phyloP scores from a whole-genome alignment of 2,113 vertebrate species.

The Prietella phreatophila region DNA sequence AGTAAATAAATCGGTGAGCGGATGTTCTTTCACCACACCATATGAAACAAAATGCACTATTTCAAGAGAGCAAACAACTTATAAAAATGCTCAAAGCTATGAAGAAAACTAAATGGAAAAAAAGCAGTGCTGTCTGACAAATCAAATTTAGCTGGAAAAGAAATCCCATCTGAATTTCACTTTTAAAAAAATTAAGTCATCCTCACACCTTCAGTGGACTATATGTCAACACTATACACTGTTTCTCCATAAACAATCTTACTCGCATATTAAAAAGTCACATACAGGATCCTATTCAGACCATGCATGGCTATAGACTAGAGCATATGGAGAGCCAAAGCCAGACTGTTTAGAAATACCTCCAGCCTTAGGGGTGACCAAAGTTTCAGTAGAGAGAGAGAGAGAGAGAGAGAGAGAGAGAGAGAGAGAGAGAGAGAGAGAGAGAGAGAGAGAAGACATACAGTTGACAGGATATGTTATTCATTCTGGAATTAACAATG shows the following conservation, averaged over 20 bases:
- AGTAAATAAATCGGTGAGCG: constrained; percentile 35
- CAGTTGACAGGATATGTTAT: constrained; percentile 42
- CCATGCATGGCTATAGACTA: not conserved
- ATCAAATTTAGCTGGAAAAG: not conserved
- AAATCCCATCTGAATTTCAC: not conserved
- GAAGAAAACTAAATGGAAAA: not conserved
- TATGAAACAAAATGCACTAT: not conserved
- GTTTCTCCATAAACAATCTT: not conserved
- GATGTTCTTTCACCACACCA: constrained; percentile 5
- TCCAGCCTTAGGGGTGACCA: constrained; percentile 17
- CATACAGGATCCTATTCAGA: not conserved
- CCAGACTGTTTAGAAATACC: not conserved
- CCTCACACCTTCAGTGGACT: not conserved
- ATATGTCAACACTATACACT: not conserved
- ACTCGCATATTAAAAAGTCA: not conserved
- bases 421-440: too few species aligned
- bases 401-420: not conserved
- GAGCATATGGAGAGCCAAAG: constrained; percentile 1
- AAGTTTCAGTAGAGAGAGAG: constrained; percentile 5
- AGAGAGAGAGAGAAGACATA: constrained; percentile 14
- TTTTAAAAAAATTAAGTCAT: not conserved
- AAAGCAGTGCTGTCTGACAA: not conserved
- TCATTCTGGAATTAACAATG: constrained; percentile 53
- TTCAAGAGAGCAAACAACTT: not conserved
- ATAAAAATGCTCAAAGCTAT: not conserved